Evolutionary conservation across 1,140 invertebrate genomes (phyloP), one percentile per base, ranked within the genome.

Genomic region (Tetramorium simillimum): DNA sequence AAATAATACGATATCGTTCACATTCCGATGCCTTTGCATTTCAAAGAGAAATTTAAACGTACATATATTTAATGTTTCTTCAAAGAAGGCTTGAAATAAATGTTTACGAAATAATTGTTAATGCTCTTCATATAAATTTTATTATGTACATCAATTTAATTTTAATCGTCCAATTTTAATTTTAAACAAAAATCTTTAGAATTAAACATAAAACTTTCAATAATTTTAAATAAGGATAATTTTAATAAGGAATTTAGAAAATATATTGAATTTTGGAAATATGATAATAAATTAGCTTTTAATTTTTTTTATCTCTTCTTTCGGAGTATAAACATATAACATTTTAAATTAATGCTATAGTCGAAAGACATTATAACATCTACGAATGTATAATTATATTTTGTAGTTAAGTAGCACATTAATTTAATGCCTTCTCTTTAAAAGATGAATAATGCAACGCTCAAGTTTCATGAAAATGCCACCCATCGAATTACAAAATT

Each of bases 381-480:
- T 40, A 40, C 33, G n/a, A 4, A 10, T n/a, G 10, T 10, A n/a
- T 16, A 43, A 69, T 46, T 24, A 28, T 70, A 49, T 24, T 51
- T 70, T 49, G 2, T 9, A 69, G 2, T 49, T 69, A 69, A 6
- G 18, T 69, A 46, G 65, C n/a, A 24, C n/a, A 65, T 46, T 69
- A 69, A 69, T 49, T 69, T 2, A 69, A 43, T 3, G 18, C 9
- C 7, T 33, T n/a, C 56, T 40, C 18, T 14, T 37, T n/a, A 6
- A 21, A 37, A 53, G 6, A 37, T 2, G 18, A 73, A 69, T 46
- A 24, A 69, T 69, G 2, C 10, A 21, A 37, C 28, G 10, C 28
- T 65, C 7, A 65, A 46, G 16, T 78, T 78, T 33, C 16, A 33
- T 7, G 60, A 65, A 78, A 78, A 65, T 65, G 24, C 24, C 40